Evolutionary conservation across 1,140 invertebrate species (phyloP), one percentile per base, ranked within the genome.

Genomic region (Meloidogyne hapla): DNA sequence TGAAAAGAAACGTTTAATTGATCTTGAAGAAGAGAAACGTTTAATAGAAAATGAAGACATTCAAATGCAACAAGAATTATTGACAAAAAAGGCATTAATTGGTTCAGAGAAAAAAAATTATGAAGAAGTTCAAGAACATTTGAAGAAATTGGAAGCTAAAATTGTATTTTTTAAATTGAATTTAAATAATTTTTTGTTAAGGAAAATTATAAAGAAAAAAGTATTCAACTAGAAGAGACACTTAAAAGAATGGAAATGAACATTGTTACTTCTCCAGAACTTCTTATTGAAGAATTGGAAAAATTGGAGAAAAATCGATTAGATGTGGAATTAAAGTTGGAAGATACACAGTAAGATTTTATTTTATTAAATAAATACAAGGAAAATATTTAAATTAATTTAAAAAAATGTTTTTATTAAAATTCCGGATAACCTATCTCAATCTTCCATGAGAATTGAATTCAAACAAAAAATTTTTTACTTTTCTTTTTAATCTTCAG

Each of bases 191-290:
- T 15, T 62, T 23, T 45, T 38, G 18, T 72, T 63, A 18, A 72
- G 70, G 70, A 72, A 15, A 25, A 26, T 9, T 12, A 48, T 23
- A 73, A 61, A 33, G 12, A 73, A 28, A 25, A 21, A n/a, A 2
- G 61, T 26, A 26, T 10, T n/a, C 56, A 73, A 8, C 26, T 63
- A 13, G 71, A 73, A 10, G 71, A 73, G n/a, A 73, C 38, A 18
- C 23, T 61, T 64, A 73, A 73, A 73, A 61, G 71, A 21, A 26
- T 73, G 42, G 71, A 73, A 9, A 73, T 56, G 40, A 73, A 73
- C n/a, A 28, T 73, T 8, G 71, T 73, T 21, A 73, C 33, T 33
- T 73, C 71, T 6, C 71, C 71, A 9, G 71, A 56, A n/a, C 71
- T 42, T 21, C 26, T 73, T 40, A 65, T 73, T 61, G 23, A 56